Percentiles rank a stretch among this genome's conserved stretches.
Conservation (phyloP, 2,888 invertebrate genomes). For the Scrobipalpa costella region DNA sequence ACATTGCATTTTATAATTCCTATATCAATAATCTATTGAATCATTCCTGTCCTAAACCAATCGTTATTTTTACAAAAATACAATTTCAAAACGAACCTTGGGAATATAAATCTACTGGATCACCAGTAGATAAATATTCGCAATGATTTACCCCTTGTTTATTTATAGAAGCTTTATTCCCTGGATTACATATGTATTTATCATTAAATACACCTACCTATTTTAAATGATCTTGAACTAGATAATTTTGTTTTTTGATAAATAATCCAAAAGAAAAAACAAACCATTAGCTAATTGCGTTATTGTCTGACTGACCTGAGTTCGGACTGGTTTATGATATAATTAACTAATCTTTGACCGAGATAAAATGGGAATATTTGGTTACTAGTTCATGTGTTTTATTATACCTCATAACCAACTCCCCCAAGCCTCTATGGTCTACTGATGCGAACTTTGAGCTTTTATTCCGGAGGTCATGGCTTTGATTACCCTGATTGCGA, state of each 20-base stretch:
- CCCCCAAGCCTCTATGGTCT: background rate
- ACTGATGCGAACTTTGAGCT: no score
- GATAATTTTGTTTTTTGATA: conserved; percentile 9
- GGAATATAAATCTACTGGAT: no score
- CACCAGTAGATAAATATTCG: no score
- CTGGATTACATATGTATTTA: conserved; percentile 21
- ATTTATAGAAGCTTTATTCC: conserved; percentile 13
- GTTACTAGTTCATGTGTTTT: conserved; percentile 3
- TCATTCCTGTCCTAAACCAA: no score
- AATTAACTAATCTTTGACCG: conserved; percentile 6
- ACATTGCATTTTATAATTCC: no score
- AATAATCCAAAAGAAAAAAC: background rate
- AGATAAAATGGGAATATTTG: background rate
- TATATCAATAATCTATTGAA: no score
- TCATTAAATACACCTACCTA: no score
- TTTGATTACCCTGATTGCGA: no score
- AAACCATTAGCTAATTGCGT: background rate
- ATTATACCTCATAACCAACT: background rate
- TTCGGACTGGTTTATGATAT: background rate
- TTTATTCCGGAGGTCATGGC: no score
- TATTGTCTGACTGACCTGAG: conserved; percentile 1
- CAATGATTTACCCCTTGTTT: background rate
- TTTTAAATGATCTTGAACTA: no score
- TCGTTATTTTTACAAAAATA: no score
- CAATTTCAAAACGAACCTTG: no score